Evolutionary conservation across 2,797 vertebrate genomes (phyloP), one percentile per base, ranked within the genome.

Genomic region (Eospalax fontanierii): DNA sequence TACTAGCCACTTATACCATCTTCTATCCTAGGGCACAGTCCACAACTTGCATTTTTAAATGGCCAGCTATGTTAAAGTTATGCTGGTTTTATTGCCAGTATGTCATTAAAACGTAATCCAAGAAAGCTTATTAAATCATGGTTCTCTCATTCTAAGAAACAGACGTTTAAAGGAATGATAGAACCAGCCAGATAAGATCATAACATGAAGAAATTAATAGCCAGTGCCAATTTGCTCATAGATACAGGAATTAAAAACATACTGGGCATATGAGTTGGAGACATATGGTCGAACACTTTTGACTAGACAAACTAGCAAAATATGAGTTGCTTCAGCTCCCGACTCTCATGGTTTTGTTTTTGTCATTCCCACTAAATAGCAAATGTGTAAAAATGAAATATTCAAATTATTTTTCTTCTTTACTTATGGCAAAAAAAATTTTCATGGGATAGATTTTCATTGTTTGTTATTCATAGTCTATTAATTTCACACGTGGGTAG

Each of bases 381-480:
- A 2, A 10, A 43, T 43, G n/a, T 14, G 38, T 43, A n/a, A 6
- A 14, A 80, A 46, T 74, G 65, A n/a, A 82, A 76, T 4, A 28
- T 68, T 87, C 46, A 81, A 38, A 95, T 90, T 57, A 46, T 61
- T 71, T 79, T 78, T 50, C 19, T 88, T 95, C 85, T 82, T 95
- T 78, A 21, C 15, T 46, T 82, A 66, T 38, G 15, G n/a, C 22
- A 66, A 91, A 59, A 87, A 94, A 18, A 63, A n/a, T 18, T 65
- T 96, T 89, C 79, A 33, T 21, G 19, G 79, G 65, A 76, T 30
- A 95, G 22, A 92, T 83, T 97, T 91, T 93, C 24, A 54, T 89
- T 40, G 81, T 1, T 54, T 9, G 91, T 94, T 92, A 22, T 33
- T 95, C 33, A 63, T 86, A 80, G 19, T 86, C 21, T 65, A 66